Conservation (phyloP, 2,113 vertebrate genomes). For the Neomonachus schauinslandi region DNA sequence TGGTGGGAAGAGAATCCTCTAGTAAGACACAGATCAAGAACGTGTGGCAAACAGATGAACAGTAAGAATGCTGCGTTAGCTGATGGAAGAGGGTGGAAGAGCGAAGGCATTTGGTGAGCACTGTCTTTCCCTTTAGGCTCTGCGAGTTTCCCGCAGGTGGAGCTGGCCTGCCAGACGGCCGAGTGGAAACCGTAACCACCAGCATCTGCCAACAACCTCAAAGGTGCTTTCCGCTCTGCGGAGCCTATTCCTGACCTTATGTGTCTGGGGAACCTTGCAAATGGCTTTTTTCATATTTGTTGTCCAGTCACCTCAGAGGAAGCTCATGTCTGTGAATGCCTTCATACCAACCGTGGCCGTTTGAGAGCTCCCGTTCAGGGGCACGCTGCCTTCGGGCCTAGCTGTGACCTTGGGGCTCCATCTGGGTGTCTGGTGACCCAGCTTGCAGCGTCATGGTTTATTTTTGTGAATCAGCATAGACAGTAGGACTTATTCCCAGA, state of each 20-base stretch:
- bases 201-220: constrained; percentile 63
- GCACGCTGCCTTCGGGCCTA: constrained; percentile 76
- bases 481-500: constrained; percentile 84
- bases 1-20: background rate
- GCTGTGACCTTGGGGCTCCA: constrained; percentile 76
- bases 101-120: background rate
- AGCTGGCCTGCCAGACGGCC: background rate
- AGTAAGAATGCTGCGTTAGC: background rate
- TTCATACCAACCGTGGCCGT: constrained; percentile 81
- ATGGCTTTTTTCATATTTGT: constrained; percentile 79
- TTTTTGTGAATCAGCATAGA: constrained; percentile 84
- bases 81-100: background rate
- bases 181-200: fast-evolving
- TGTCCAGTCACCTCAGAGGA: constrained; percentile 69
- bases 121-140: background rate
- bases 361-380: constrained; percentile 83
- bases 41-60: background rate
- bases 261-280: constrained; percentile 72
- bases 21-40: background rate
- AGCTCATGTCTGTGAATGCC: constrained; percentile 59
- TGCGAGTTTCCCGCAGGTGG: too few species aligned
- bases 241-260: constrained; percentile 59
- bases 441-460: constrained; percentile 80
- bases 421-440: constrained; percentile 77
- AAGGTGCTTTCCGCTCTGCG: constrained; percentile 71